Evolutionary conservation across 2,797 vertebrate genomes (phyloP).

Genomic region (Todus mexicanus): DNA sequence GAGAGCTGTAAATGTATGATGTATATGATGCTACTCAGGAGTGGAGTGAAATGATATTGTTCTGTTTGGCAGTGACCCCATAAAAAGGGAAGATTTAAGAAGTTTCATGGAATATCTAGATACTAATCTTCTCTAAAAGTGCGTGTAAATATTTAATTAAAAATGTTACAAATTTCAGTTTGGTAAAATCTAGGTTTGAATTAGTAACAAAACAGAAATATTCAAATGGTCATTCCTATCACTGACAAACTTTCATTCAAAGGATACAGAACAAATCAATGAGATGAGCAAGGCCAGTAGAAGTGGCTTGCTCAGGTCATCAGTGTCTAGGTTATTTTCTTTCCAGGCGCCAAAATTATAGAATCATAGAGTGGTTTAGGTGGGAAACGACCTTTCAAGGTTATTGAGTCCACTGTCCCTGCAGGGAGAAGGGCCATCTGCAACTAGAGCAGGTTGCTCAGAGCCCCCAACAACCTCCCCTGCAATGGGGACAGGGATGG

Average conservation of each 20-base stretch:
- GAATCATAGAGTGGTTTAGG: too few species aligned
- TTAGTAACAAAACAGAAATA: not conserved
- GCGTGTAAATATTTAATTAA: not conserved
- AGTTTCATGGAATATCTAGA: not conserved
- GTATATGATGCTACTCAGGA: rapidly evolving
- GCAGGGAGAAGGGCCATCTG: too few species aligned
- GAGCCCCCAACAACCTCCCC: too few species aligned
- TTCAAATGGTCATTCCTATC: not conserved
- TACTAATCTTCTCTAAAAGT: not conserved
- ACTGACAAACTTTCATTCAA: not conserved
- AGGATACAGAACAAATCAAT: rapidly evolving
- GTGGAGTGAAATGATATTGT: not conserved
- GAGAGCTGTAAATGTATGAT: not conserved
- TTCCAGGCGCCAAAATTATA: too few species aligned
- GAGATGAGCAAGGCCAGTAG: not conserved
- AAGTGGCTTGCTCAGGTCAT: not conserved
- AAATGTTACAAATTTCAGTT: not conserved
- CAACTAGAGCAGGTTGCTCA: too few species aligned
- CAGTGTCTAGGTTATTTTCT: not conserved
- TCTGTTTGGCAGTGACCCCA: not conserved
- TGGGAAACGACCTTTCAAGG: too few species aligned
- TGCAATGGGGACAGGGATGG: too few species aligned
- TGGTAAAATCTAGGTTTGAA: not conserved
- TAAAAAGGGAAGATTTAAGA: not conserved
- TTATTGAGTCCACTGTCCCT: too few species aligned